These are phyloP conservation scores for Conchocele bisecta DNA, from an alignment of 2,888 invertebrate genomes.

Conservation along the genomic window DNA sequence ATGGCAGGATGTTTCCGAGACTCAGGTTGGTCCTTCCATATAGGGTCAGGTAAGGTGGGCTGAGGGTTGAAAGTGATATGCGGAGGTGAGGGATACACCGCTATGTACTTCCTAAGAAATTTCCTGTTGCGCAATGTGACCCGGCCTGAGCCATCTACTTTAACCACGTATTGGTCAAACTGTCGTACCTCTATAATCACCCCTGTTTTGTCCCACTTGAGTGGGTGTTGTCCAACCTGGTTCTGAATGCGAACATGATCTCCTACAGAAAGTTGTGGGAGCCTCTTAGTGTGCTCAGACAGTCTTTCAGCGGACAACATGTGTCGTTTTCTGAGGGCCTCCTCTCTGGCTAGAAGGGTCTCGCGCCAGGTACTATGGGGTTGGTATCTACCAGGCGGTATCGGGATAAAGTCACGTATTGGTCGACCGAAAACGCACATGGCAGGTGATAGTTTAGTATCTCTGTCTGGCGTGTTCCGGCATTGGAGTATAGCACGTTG, in stretches of 20 bases:
- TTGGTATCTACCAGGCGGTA: slow-evolving; percentile 37
- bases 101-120: slow-evolving; percentile 41
- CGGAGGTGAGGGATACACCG: slow-evolving; percentile 11
- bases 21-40: too few relatives aligned
- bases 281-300: slow-evolving; percentile 55
- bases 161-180: slow-evolving; percentile 54
- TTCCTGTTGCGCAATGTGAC: slow-evolving; percentile 60
- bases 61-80: too few relatives aligned
- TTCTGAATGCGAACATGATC: slow-evolving; percentile 63
- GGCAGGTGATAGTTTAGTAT: slow-evolving; percentile 63
- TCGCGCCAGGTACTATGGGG: slow-evolving; percentile 61
- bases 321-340: slow-evolving; percentile 62
- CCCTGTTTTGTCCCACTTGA: slow-evolving; percentile 68
- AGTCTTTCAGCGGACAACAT: slow-evolving; percentile 50
- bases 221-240: slow-evolving; percentile 59
- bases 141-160: slow-evolving; percentile 51
- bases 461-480: slow-evolving; percentile 63
- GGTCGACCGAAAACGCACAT: slow-evolving; percentile 62
- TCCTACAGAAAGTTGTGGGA: slow-evolving; percentile 49
- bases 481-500: slow-evolving; percentile 64
- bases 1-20: too few relatives aligned
- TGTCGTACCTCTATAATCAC: slow-evolving; percentile 62
- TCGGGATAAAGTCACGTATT: slow-evolving; percentile 59
- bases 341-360: slow-evolving; percentile 44
- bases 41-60: too few relatives aligned